Evolutionary conservation across 2,113 vertebrate genomes (phyloP), one percentile per base, ranked within the genome.

Genomic region (Podarcis cretensis): DNA sequence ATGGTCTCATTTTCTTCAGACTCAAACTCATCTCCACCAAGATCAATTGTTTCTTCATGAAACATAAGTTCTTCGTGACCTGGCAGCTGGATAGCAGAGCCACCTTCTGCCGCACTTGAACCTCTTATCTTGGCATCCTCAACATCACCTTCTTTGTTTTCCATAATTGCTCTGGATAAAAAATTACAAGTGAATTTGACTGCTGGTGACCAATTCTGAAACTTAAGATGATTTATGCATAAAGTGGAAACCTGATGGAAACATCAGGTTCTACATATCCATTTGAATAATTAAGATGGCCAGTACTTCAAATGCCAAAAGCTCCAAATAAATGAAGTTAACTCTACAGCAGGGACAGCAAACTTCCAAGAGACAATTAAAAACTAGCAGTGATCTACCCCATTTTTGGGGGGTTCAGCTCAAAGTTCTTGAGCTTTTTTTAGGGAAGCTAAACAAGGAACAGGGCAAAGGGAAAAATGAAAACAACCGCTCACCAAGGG

Each of bases 41-140:
- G 97, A 88, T 99, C 98, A 16, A 99, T 98, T 89, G 98, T 99
- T 91, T 99, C 99, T 90, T 98, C 98, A 0, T 97, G 98, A 83
- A 97, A 97, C 0, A 98, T 87, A 27, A 94, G 48, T 63, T 97
- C 97, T 35, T 94, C 95, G 57, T 89, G 93, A 25, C 86, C 73
- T 37, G 83, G 94, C 23, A 76, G 84, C 0, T 94, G 77, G 5
- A 16, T 81, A 37, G 12, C 0, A 4, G 27, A 69, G n/a, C 69
- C 10, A 0, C 48, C 71, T 1, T 87, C 94, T 1, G n/a, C 92
- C 76, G 88, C 82, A 20, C 77, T 54, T 0, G 21, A 81, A 27
- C 10, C 0, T 6, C 21, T 88, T 84, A 74, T 91, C 81, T 91
- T 92, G 0, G 65, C 65, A 4, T 91, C 93, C 65, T 94, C 94